Percentiles rank a stretch among this genome's conserved stretches.
Conservation (phyloP, 1,140 invertebrate genomes). For the Marisa cornuarietis region DNA sequence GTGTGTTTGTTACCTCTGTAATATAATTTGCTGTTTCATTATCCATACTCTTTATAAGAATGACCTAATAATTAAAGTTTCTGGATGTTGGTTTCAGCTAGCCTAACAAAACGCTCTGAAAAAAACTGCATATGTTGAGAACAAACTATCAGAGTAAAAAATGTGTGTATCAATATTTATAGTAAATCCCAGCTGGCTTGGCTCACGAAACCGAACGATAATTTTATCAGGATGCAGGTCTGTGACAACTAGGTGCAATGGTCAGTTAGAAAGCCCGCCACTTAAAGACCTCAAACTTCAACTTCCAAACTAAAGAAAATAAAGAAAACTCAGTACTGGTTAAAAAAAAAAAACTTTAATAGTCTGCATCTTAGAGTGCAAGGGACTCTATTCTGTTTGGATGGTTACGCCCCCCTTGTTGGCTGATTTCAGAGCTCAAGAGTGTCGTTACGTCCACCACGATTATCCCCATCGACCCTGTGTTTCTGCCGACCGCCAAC, state of each 20-base stretch:
- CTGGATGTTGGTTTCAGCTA: no score
- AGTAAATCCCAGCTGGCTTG: no score
- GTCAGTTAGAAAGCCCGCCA: neutral
- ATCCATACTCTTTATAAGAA: no score
- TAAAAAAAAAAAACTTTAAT: neutral
- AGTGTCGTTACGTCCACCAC: conserved; percentile 13
- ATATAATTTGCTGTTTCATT: no score
- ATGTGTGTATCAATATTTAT: no score
- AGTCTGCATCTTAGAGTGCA: neutral
- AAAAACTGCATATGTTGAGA: no score
- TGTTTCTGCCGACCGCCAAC: conserved; percentile 22
- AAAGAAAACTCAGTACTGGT: neutral
- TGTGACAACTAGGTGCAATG: neutral
- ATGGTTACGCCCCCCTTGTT: neutral
- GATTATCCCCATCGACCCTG: conserved; percentile 24
- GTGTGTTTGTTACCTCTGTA: no score
- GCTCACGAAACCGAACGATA: no score
- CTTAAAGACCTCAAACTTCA: neutral
- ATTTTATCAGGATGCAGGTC: no score
- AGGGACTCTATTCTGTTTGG: neutral
- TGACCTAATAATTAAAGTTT: no score
- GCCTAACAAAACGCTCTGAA: no score
- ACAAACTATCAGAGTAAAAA: no score
- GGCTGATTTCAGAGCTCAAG: conserved; percentile 9
- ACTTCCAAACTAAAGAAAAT: neutral